Conservation (phyloP, 2,888 invertebrate species). For the Fissipunctia ypsillon region DNA sequence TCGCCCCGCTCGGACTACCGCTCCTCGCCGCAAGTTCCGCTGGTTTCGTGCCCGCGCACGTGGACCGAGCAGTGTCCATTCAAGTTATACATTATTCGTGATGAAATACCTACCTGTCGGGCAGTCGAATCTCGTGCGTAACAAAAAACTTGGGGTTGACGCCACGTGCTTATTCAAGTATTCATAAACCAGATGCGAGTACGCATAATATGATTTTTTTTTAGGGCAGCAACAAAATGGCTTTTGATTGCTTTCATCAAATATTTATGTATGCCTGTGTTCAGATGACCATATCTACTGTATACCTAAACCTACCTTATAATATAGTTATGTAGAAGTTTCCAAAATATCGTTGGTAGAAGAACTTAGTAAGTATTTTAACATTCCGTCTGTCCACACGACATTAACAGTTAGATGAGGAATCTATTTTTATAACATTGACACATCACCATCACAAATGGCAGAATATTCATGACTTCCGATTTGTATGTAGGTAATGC, state of each 20-base stretch:
- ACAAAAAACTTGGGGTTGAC: background rate
- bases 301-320: background rate
- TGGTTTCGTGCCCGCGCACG: too few species aligned
- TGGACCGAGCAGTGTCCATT: background rate
- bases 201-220: too few species aligned
- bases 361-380: background rate
- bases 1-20: too few species aligned
- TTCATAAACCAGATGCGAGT: too few species aligned
- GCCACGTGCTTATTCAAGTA: conserved; percentile 15
- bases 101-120: conserved; percentile 4
- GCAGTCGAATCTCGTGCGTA: background rate
- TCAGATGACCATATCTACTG: background rate
- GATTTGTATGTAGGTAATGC: conserved; percentile 17
- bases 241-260: too few species aligned
- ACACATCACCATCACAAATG: conserved; percentile 45
- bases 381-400: background rate
- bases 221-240: too few species aligned
- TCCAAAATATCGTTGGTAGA: background rate
- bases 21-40: too few species aligned
- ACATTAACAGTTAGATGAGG: conserved; percentile 31
- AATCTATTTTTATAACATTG: conserved; percentile 38
- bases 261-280: background rate
- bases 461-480: conserved; percentile 58
- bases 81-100: conserved; percentile 6
- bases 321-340: too few species aligned